Evolutionary conservation across 2,888 invertebrate genomes (phyloP).

Genomic region (Dugesia japonica): DNA sequence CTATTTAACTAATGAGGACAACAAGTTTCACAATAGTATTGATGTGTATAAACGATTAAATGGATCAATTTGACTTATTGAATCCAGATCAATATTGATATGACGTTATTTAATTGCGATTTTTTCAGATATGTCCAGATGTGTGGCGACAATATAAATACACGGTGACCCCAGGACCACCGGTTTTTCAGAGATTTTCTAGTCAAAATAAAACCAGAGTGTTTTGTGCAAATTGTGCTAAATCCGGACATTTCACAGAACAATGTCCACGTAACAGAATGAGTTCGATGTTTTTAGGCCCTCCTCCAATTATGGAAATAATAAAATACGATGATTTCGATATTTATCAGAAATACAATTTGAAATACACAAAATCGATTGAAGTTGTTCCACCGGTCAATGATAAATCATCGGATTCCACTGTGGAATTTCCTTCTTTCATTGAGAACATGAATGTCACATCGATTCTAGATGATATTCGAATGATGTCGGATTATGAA

Average conservation of each 20-base stretch:
- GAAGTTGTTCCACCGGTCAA: neutral
- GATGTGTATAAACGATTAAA: too few relatives aligned
- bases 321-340: neutral
- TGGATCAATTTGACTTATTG: too few relatives aligned
- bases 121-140: neutral
- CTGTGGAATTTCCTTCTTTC: neutral
- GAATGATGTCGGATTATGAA: neutral
- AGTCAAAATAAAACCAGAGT: neutral
- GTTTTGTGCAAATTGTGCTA: neutral
- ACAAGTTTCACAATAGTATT: too few relatives aligned
- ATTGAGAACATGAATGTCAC: neutral
- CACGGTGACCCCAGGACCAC: neutral
- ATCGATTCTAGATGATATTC: neutral
- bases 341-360: neutral
- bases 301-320: neutral
- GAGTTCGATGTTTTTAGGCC: neutral
- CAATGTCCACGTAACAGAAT: neutral
- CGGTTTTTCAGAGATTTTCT: neutral
- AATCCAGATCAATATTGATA: too few relatives aligned
- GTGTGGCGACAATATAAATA: neutral
- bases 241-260: neutral
- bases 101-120: too few relatives aligned
- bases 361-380: neutral
- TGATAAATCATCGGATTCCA: neutral
- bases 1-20: too few relatives aligned